Evolutionary conservation across 2,888 invertebrate genomes (phyloP).

Genomic region (Synergus umbraculus): DNA sequence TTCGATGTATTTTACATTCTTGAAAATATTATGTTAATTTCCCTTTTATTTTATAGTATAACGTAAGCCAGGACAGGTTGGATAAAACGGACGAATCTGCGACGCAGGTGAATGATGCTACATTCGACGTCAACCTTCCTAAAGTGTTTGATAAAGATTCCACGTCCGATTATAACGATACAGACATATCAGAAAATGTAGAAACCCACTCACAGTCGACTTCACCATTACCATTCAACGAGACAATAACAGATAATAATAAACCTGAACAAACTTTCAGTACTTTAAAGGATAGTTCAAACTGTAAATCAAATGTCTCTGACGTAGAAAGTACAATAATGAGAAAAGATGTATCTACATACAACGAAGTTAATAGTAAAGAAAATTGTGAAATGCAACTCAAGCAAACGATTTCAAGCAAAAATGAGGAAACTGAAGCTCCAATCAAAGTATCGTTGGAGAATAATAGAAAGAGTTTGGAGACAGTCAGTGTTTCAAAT

Average conservation of each 20-base stretch:
- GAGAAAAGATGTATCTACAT: slow-evolving; percentile 1
- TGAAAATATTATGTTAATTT: neutral
- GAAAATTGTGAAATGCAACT: slow-evolving; percentile 48
- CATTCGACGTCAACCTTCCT: slow-evolving; percentile 72
- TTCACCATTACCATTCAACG: slow-evolving; percentile 70
- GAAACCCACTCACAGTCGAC: slow-evolving; percentile 66
- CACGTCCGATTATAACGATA: slow-evolving; percentile 64
- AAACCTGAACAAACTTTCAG: slow-evolving; percentile 51
- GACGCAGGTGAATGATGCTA: slow-evolving; percentile 69
- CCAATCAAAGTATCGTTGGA: neutral
- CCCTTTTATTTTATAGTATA: slow-evolving; percentile 62
- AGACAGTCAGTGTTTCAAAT: slow-evolving; percentile 39
- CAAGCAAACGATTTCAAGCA: neutral
- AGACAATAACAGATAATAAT: slow-evolving; percentile 73
- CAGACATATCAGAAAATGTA: slow-evolving; percentile 66
- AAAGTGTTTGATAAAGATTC: slow-evolving; percentile 68
- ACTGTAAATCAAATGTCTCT: slow-evolving; percentile 43
- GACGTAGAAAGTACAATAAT: slow-evolving; percentile 46
- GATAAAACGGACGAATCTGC: slow-evolving; percentile 64
- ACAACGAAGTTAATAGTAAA: slow-evolving; percentile 24
- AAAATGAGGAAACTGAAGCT: neutral
- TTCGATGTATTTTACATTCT: too few relatives aligned
- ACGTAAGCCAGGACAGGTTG: slow-evolving; percentile 63
- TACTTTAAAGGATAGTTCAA: slow-evolving; percentile 51
- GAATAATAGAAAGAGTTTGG: slow-evolving; percentile 9